Percentiles rank a stretch among this genome's conserved stretches.
These are phyloP conservation scores for Cygnus atratus DNA, from an alignment of 2,113 vertebrate species.

Conservation along the genomic window DNA sequence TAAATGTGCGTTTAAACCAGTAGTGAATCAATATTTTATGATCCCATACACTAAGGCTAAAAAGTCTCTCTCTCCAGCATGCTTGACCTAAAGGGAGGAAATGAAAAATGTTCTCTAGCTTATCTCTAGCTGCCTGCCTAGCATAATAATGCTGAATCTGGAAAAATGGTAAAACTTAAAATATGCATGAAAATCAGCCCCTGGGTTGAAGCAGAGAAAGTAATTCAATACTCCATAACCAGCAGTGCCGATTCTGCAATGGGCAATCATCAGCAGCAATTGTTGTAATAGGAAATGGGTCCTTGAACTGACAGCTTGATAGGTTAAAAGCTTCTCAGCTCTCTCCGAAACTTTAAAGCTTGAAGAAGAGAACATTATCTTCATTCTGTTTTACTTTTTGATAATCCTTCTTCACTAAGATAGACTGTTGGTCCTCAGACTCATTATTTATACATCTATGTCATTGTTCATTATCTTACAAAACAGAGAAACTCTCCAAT, in stretches of 20 bases:
- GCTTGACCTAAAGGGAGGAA: conserved; percentile 12
- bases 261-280: background rate
- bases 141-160: background rate
- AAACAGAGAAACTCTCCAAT: background rate
- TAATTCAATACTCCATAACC: background rate
- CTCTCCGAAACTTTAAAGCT: background rate
- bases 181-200: background rate
- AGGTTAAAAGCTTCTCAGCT: background rate
- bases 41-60: background rate
- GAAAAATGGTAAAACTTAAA: background rate
- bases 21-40: conserved; percentile 13
- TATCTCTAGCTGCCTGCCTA: background rate
- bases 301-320: background rate
- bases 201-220: background rate
- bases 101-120: conserved; percentile 15
- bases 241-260: background rate
- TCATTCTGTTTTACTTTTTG: background rate
- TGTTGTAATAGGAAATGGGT: background rate
- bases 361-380: background rate
- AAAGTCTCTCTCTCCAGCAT: background rate
- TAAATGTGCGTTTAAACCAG: background rate
- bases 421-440: background rate
- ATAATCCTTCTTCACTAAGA: background rate
- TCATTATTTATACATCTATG: background rate
- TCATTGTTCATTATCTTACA: background rate